Conservation (phyloP, 1,140 invertebrate species). For the Conus ventricosus region DNA sequence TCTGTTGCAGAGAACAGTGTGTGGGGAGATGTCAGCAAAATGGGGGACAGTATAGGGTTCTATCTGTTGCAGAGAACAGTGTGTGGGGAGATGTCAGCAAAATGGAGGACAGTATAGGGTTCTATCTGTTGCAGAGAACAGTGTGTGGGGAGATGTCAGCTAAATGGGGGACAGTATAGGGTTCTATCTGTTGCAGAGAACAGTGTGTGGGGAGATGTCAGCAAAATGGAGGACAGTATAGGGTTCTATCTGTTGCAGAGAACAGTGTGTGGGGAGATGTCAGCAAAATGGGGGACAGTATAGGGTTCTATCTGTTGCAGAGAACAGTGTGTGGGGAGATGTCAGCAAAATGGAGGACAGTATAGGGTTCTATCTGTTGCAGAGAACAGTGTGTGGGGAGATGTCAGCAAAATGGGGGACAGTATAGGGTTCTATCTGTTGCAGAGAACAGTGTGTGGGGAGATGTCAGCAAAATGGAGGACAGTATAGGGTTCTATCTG, state of each 20-base stretch:
- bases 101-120: conserved; percentile 82
- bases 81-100: conserved; percentile 94
- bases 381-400: conserved; percentile 92
- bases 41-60: conserved; percentile 81
- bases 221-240: too few relatives aligned
- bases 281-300: conserved; percentile 86
- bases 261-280: conserved; percentile 94
- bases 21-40: conserved; percentile 91
- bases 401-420: too few relatives aligned
- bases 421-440: too few relatives aligned
- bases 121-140: conserved; percentile 80
- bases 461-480: conserved; percentile 88
- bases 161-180: too few relatives aligned
- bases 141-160: conserved; percentile 85
- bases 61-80: conserved; percentile 82
- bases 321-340: conserved; percentile 94
- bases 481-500: conserved; percentile 72
- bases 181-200: too few relatives aligned
- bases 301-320: conserved; percentile 71
- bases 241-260: conserved; percentile 76
- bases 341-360: conserved; percentile 89
- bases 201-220: too few relatives aligned
- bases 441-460: conserved; percentile 94
- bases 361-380: conserved; percentile 68
- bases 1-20: conserved; percentile 86